These are phyloP conservation scores for Pristis pectinata DNA, from an alignment of 2,797 vertebrate species.

Conservation along the genomic window DNA sequence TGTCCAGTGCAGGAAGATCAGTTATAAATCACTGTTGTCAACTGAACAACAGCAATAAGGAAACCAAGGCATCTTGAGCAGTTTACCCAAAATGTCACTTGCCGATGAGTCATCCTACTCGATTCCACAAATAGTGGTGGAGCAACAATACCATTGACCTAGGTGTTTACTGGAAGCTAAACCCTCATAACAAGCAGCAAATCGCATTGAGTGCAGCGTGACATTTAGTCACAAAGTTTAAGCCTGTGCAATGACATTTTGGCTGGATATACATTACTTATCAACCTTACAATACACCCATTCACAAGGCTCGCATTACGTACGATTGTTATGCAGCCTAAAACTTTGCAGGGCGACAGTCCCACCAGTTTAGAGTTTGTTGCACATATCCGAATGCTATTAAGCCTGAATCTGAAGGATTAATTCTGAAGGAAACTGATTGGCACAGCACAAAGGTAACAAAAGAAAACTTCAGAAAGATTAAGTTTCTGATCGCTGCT, in stretches of 20 bases:
- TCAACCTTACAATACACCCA: background rate
- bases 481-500: background rate
- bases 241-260: slow-evolving; percentile 24
- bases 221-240: slow-evolving; percentile 35
- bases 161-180: slow-evolving; percentile 6
- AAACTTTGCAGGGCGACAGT: background rate
- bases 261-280: background rate
- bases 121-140: background rate
- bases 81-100: slow-evolving; percentile 3
- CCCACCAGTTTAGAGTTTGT: background rate
- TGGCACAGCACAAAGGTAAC: background rate
- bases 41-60: background rate
- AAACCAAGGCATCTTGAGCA: background rate
- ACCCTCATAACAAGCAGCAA: background rate
- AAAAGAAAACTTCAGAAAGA: background rate
- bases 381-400: background rate
- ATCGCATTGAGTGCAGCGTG: slow-evolving; percentile 3
- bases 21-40: too few relatives aligned
- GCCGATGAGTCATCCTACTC: background rate
- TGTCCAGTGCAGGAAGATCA: background rate
- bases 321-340: background rate
- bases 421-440: background rate
- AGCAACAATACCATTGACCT: background rate
- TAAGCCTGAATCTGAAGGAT: background rate
- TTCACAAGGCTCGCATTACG: slow-evolving; percentile 2